These are phyloP conservation scores for Oscheius sp. DNA, from an alignment of 2,888 invertebrate species.

Conservation along the genomic window DNA sequence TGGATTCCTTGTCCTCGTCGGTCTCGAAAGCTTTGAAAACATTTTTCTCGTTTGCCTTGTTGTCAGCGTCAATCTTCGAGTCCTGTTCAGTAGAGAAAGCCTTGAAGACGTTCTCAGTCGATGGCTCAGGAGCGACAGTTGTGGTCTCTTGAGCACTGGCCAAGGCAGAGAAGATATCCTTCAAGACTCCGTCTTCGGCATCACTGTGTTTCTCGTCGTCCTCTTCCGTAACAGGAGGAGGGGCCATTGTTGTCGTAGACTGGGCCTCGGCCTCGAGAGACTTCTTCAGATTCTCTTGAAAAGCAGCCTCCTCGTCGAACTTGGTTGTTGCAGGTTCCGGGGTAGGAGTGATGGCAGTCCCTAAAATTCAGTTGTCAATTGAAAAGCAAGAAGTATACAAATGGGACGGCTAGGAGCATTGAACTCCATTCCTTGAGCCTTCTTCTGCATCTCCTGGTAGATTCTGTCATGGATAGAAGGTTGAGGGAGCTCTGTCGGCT, in stretches of 20 bases:
- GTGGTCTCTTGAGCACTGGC: constrained; percentile 28
- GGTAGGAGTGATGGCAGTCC: constrained; percentile 55
- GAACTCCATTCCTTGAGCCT: constrained; percentile 53
- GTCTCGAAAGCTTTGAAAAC: constrained; percentile 24
- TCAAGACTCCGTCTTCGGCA: constrained; percentile 44
- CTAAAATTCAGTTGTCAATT: constrained; percentile 17
- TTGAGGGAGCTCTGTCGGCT: constrained; percentile 29
- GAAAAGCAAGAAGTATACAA: constrained; percentile 32
- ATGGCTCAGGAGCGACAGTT: neutral
- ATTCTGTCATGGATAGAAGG: constrained; percentile 54
- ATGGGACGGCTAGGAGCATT: constrained; percentile 54
- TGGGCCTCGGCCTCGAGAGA: constrained; percentile 26
- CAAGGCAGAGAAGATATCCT: constrained; percentile 57
- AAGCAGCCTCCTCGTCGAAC: constrained; percentile 35
- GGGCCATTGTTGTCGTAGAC: constrained; percentile 15
- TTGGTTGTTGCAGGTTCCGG: constrained; percentile 39
- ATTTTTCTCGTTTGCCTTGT: neutral
- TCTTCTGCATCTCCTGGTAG: constrained; percentile 53
- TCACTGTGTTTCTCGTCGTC: constrained; percentile 38
- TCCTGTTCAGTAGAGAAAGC: constrained; percentile 17
- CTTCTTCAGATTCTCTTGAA: constrained; percentile 39
- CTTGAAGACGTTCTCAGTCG: constrained; percentile 27
- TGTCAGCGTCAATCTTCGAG: constrained; percentile 16
- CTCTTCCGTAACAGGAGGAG: constrained; percentile 28
- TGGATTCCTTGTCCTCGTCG: constrained; percentile 21